phyloP scores from a whole-genome alignment of 2,113 vertebrate genomes.

The Seriola aureovittata region DNA sequence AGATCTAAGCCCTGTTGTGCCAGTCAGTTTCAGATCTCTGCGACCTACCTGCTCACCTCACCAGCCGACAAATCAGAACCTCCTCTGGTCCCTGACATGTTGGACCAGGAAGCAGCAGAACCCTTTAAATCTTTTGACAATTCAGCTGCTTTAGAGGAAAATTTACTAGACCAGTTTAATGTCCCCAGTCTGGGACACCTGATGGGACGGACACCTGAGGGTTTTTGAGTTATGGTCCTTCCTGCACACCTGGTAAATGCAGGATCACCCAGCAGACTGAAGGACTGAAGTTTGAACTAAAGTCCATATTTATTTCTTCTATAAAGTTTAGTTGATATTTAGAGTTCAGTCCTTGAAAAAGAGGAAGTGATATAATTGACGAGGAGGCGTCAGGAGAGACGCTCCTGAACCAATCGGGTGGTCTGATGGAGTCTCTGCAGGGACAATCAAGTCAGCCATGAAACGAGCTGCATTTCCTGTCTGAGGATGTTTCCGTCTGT shows the following conservation, averaged over 20 bases:
- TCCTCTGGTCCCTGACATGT: not conserved
- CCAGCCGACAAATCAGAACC: slow-evolving; percentile 5
- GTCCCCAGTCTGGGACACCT: not conserved
- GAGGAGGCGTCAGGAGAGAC: not conserved
- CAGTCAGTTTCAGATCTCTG: not conserved
- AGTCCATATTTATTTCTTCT: slow-evolving; percentile 42
- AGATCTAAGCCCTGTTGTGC: too few species aligned
- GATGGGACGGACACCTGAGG: not conserved
- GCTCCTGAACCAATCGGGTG: not conserved
- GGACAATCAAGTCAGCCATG: not conserved
- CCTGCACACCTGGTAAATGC: not conserved
- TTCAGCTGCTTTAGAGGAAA: not conserved
- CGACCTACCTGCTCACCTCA: not conserved
- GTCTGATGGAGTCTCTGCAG: not conserved
- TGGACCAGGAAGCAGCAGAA: slow-evolving; percentile 11
- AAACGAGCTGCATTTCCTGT: not conserved
- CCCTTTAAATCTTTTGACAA: slow-evolving; percentile 20
- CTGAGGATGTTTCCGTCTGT: not conserved
- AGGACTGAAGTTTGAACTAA: slow-evolving; percentile 19
- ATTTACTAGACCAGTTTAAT: not conserved
- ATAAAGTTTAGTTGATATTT: not conserved
- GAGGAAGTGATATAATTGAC: not conserved
- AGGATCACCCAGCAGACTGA: not conserved
- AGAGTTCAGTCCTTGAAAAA: not conserved
- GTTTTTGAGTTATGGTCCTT: not conserved